Evolutionary conservation across 2,113 vertebrate genomes (phyloP), one percentile per base, ranked within the genome.

Genomic region (Tamias sibiricus): DNA sequence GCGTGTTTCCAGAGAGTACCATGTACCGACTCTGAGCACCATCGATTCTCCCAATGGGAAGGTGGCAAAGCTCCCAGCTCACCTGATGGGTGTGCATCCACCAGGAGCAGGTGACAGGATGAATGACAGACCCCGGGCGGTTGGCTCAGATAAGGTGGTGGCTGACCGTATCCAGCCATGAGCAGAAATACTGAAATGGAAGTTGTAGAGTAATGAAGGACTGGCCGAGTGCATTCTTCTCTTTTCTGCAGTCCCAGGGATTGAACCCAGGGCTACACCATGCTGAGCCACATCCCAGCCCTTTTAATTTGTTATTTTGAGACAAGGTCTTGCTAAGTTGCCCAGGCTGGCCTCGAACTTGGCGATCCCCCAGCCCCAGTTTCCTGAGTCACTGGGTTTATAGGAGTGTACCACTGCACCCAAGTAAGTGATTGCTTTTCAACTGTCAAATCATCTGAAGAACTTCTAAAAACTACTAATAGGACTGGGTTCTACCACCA

Each of bases 81-180:
- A 20, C 3, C 14, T 37, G 16, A 0, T 0, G 2, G 49, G 44
- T 17, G 8, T 32, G 77, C 32, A 2, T 40, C 71, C 11, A 0
- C 49, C 30, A 64, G 26, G 69, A 74, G 72, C 3, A 7, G 26
- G 42, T 13, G 40, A 12, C 24, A n/a, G 26, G 76, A 47, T 59
- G 7, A 30, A 6, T 72, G 69, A 4, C 3, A 40, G 77, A 17
- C 17, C 7, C 0, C 4, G 12, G 49, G 28, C 28, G 7, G 13
- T 10, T 75, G 28, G 49, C 42, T 84, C 22, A 76, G 14, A 13
- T 9, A 22, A 37, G 42, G 19, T 13, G n/a, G 19, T 52, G 44
- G 7, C 54, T 64, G 72, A 54, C 66, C 57, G 5, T 35, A 24
- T 68, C 80, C 84, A 87, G 4, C 8, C 2, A 1, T 47, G 42